Base-by-base conservation (phyloP, 2,888 invertebrate genomes). In the Lasioglossum marginatum region DNA sequence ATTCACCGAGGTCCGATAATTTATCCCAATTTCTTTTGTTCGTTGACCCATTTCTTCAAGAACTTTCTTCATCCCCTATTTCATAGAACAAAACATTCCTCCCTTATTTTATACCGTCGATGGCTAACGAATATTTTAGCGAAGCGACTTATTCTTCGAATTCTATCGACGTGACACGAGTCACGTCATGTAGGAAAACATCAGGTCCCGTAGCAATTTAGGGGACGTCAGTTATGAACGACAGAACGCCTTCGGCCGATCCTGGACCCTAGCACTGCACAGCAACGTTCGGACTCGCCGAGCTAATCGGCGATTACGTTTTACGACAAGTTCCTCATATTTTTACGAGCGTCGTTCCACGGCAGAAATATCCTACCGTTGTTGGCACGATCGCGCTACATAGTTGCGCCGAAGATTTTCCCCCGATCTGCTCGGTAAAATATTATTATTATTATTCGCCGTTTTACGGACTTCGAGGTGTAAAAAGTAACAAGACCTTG, bases 241-340 rank as follows among this genome's bases (percentile, higher is more conserved):
- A 81, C 52, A 66, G 82, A n/a, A 40, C 63, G 75, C 66, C 52
- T 74, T 77, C 52, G 78, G 40, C 76, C 70, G 75, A 19, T 52
- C 78, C 83, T 74, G 76, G 68, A 43, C 79, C 79, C 75, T 73
- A 52, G 40, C 70, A 72, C 73, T 76, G 77, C 73, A 43, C 52
- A 23, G 23, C 10, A 63, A 70, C 79, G 85, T 82, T 66, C 74
- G 80, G 85, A 85, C 86, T 90, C 81, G 74, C 81, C 74, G 60
- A 85, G 88, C 92, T 92, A 92, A 92, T 93, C 93, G 92, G 81
- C 89, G 92, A 92, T 92, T 92, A 91, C 89, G 86, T 90, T 92
- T 92, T 92, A 93, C 90, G 92, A 88, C 79, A 81, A 83, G 89
- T 90, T 88, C 81, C 90, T 91, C 88, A 92, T 93, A 92, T 90